Percentiles rank a stretch among this genome's conserved stretches.
These are phyloP conservation scores for Neolamprologus devosi DNA, from an alignment of 2,113 vertebrate species.

Conservation along the genomic window DNA sequence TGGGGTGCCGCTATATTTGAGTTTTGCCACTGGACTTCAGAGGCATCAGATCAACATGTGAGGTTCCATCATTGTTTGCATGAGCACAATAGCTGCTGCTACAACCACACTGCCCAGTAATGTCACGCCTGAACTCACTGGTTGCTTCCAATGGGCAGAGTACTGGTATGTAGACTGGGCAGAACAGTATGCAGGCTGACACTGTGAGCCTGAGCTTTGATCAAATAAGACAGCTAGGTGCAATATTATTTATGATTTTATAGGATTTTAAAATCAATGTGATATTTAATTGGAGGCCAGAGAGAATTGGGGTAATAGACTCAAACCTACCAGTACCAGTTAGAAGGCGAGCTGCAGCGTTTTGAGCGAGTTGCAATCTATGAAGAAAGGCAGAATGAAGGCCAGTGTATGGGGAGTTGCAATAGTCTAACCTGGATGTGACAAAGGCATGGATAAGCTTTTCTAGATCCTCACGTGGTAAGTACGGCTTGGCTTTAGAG, in stretches of 20 bases:
- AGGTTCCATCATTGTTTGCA: background rate
- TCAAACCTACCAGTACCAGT: background rate
- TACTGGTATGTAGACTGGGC: background rate
- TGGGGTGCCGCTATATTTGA: background rate
- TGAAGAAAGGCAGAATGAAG: background rate
- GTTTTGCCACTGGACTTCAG: background rate
- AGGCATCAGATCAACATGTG: background rate
- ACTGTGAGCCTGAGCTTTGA: background rate
- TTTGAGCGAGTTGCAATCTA: fast-evolving
- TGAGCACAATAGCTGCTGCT: background rate
- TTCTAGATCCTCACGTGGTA: background rate
- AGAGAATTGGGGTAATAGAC: background rate
- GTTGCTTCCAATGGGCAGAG: background rate
- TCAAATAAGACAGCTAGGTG: background rate
- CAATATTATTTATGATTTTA: background rate
- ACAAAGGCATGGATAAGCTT: background rate
- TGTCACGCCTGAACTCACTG: background rate
- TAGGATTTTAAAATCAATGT: background rate
- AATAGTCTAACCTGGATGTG: background rate
- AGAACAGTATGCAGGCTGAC: background rate
- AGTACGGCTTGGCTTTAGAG: background rate
- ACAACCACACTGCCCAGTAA: background rate
- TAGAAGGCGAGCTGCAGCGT: fast-evolving
- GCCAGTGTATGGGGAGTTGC: fast-evolving
- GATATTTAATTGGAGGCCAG: background rate